Evolutionary conservation across 2,888 invertebrate genomes (phyloP), one percentile per base, ranked within the genome.

Genomic region (Rhogogaster chlorosoma): DNA sequence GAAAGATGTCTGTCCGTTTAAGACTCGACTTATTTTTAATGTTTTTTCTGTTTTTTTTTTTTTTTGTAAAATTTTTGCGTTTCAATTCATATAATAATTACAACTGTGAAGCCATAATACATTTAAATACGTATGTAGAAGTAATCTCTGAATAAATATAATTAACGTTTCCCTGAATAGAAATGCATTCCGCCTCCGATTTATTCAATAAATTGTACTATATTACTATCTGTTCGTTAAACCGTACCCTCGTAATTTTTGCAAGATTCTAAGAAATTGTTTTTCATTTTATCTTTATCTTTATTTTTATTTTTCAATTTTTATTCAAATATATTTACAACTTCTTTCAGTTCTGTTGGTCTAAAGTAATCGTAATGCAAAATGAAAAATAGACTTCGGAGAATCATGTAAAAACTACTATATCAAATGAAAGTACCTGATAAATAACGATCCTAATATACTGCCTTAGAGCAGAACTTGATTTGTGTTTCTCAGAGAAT

Each of bases 161-260:
- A 85, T 86, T 86, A 88, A 85, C 82, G 86, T 88, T 87, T 86
- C 77, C 85, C 87, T 85, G 85, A 84, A 84, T 64, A 84, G 80
- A 70, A 84, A 85, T 86, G 85, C 83, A 83, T 85, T 85, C 77
- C 84, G 83, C 80, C 84, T 83, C 82, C 86, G 85, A 85, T 86
- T 86, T 85, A 86, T 84, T 84, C 3, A 15, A 83, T 53, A 84
- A 84, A 73, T 75, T 71, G 78, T 86, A 87, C 86, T 88, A 87
- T 88, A 87, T 86, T 85, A 86, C 90, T 49, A 29, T 32, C 38
- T 29, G 18, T 49, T 42, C 49, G 10, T 77, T 32, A 18, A 26
- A 45, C 18, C 45, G 49, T 29, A 26, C 45, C 73, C 57, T 83
- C 45, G 42, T 67, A 83, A 53, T 67, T 67, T 64, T 29, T 77